Evolutionary conservation across 2,888 invertebrate species (phyloP).

Genomic region (Didymodactylos carnosus): DNA sequence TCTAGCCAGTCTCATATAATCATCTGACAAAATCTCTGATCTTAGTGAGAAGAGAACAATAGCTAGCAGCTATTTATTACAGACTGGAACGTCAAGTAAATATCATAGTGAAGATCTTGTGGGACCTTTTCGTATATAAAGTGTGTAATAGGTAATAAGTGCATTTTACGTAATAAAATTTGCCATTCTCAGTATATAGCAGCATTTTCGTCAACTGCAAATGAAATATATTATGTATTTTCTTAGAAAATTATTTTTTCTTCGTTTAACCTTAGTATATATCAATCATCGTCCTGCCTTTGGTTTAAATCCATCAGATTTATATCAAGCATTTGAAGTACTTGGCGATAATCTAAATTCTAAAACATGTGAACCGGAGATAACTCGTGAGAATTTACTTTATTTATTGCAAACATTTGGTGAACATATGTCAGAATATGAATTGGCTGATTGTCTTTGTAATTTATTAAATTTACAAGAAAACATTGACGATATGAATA

Average conservation of each 20-base stretch:
- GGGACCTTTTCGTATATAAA: too few relatives aligned
- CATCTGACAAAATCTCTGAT: too few relatives aligned
- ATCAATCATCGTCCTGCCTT: constrained; percentile 34
- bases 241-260: not conserved
- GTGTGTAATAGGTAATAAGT: too few relatives aligned
- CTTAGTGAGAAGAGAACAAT: too few relatives aligned
- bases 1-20: not conserved
- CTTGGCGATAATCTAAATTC: constrained; percentile 21
- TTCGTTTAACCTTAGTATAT: constrained; percentile 25
- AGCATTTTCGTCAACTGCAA: too few relatives aligned
- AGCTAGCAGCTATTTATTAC: too few relatives aligned
- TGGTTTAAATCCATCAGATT: constrained; percentile 28
- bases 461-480: constrained; percentile 26
- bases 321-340: constrained; percentile 27
- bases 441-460: constrained; percentile 31
- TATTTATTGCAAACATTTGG: constrained; percentile 31
- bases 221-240: not conserved
- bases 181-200: too few relatives aligned
- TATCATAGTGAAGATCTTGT: too few relatives aligned
- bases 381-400: constrained; percentile 28
- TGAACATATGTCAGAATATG: constrained; percentile 33
- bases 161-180: too few relatives aligned
- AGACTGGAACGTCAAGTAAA: too few relatives aligned
- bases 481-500: not conserved
- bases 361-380: constrained; percentile 16